Conservation (phyloP, 2,113 vertebrate species). For the Globicephala melas region DNA sequence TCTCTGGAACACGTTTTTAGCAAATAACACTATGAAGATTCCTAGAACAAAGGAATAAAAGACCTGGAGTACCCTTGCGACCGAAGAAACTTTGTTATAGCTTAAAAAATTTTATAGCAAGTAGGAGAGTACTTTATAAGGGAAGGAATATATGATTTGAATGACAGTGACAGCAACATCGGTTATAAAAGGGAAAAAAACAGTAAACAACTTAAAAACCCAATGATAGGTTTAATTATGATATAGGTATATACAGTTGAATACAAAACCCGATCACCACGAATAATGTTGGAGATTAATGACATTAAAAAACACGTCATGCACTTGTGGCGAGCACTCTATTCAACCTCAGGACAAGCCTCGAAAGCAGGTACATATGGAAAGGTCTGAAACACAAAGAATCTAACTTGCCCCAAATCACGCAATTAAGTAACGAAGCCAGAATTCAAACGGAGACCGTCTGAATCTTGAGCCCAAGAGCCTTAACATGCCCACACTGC, state of each 20-base stretch:
- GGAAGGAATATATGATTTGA: background rate
- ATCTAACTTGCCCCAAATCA: background rate
- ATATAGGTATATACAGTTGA: background rate
- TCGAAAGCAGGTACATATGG: background rate
- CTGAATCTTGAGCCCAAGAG: background rate
- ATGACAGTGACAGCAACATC: background rate
- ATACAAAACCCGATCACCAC: background rate
- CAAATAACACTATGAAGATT: background rate
- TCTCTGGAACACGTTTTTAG: background rate
- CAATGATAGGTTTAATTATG: slow-evolving; percentile 5
- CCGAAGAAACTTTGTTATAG: background rate
- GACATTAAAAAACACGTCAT: background rate
- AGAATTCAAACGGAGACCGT: background rate
- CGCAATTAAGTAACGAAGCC: background rate
- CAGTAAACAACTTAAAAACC: background rate
- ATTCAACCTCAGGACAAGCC: background rate
- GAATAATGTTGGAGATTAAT: background rate
- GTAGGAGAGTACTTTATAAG: background rate
- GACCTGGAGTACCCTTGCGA: background rate
- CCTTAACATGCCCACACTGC: background rate
- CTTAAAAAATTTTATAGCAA: background rate
- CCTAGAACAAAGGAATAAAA: background rate
- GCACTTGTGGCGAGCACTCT: background rate
- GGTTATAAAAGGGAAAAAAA: background rate
- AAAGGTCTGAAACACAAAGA: background rate